Percentiles rank a stretch among this genome's conserved stretches.
These are phyloP conservation scores for Alfaro cultratus DNA, from an alignment of 2,797 vertebrate species.

Conservation along the genomic window DNA sequence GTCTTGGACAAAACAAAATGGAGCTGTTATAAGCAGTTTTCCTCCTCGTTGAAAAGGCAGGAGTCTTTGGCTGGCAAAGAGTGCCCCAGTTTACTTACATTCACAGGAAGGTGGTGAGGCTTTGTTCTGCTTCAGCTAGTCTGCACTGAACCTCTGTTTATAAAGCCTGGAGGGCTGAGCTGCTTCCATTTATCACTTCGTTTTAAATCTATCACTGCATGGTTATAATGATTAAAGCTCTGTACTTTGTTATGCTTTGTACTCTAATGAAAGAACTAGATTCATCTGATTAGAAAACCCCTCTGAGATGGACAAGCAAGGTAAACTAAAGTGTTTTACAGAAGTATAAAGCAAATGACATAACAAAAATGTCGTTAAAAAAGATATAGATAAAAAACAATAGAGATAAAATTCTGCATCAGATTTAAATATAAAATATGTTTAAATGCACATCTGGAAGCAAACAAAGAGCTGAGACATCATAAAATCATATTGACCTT, in stretches of 20 bases:
- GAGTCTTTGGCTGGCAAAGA: slow-evolving; percentile 13
- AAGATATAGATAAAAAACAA: neutral
- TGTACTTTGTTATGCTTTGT: slow-evolving; percentile 27
- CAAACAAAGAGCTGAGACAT: neutral
- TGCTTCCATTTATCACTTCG: slow-evolving; percentile 43
- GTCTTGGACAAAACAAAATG: neutral
- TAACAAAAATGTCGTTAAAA: neutral
- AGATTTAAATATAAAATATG: neutral
- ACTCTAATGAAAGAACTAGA: slow-evolving; percentile 36
- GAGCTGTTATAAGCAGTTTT: slow-evolving; percentile 2
- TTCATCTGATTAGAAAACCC: slow-evolving; percentile 14
- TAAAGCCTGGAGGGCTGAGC: slow-evolving; percentile 41
- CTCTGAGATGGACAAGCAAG: neutral
- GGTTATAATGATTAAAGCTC: slow-evolving; percentile 33
- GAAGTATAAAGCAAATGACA: neutral
- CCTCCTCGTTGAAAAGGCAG: slow-evolving; percentile 35
- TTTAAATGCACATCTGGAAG: neutral
- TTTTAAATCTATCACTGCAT: slow-evolving; percentile 33
- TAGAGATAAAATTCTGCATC: neutral
- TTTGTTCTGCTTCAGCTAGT: slow-evolving; percentile 62
- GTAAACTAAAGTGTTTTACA: neutral
- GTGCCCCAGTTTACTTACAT: slow-evolving; percentile 47
- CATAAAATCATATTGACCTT: neutral
- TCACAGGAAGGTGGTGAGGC: slow-evolving; percentile 42
- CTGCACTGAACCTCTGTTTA: slow-evolving; percentile 52